Evolutionary conservation across 2,888 invertebrate species (phyloP).

Genomic region (Sabatieria punctata): DNA sequence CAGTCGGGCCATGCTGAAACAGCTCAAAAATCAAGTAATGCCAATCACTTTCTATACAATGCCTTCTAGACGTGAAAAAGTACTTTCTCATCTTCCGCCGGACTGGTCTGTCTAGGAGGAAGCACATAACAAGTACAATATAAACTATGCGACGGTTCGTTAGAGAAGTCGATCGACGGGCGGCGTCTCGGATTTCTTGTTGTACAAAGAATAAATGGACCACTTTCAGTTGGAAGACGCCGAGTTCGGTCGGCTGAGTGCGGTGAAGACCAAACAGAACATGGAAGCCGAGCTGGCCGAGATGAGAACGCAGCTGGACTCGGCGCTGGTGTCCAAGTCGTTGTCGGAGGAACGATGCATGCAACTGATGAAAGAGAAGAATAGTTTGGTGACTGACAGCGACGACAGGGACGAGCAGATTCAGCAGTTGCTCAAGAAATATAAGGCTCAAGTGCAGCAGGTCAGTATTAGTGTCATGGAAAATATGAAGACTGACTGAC

Average conservation of each 20-base stretch:
- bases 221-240: conserved; percentile 62
- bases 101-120: too few species aligned
- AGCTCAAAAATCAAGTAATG: conserved; percentile 59
- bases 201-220: too few species aligned
- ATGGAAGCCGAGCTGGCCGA: conserved; percentile 73
- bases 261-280: conserved; percentile 65
- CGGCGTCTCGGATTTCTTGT: too few species aligned
- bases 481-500: not conserved
- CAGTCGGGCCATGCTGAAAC: conserved; percentile 55
- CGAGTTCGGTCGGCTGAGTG: conserved; percentile 63
- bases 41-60: too few species aligned
- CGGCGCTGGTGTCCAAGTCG: conserved; percentile 44
- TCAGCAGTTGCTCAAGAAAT: conserved; percentile 76
- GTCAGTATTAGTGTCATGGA: conserved; percentile 32
- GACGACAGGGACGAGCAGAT: conserved; percentile 88
- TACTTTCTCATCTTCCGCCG: too few species aligned
- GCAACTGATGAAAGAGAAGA: conserved; percentile 54
- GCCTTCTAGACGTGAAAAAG: too few species aligned
- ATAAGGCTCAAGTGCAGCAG: conserved; percentile 70
- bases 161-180: too few species aligned
- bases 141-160: too few species aligned
- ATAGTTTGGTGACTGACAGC: conserved; percentile 60
- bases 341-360: conserved; percentile 54
- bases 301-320: conserved; percentile 61
- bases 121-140: too few species aligned